Evolutionary conservation across 2,888 invertebrate species (phyloP).

Genomic region (Anthophora plumipes): DNA sequence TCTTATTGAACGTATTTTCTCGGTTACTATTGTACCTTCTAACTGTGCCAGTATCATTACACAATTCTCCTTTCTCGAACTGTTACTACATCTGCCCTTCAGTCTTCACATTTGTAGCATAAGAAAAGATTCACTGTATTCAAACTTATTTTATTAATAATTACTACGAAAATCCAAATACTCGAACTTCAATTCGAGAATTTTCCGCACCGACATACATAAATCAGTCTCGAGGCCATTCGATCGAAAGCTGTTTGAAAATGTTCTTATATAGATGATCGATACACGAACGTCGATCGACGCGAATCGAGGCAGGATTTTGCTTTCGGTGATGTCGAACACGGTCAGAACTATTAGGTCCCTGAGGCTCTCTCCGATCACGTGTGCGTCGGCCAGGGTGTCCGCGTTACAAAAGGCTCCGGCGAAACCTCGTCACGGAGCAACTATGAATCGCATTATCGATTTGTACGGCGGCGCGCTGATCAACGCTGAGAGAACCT

Average conservation of each 20-base stretch:
- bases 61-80: too few relatives aligned
- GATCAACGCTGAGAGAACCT: constrained; percentile 71
- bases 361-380: constrained; percentile 17
- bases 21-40: too few relatives aligned
- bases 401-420: constrained; percentile 51
- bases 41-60: too few relatives aligned
- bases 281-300: not conserved
- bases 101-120: too few relatives aligned
- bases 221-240: not conserved
- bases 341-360: not conserved
- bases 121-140: too few relatives aligned
- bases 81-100: too few relatives aligned
- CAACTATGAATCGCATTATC: constrained; percentile 76
- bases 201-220: not conserved
- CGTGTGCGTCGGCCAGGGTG: constrained; percentile 22
- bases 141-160: too few relatives aligned
- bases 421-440: constrained; percentile 59
- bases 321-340: constrained; percentile 1
- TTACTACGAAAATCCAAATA: too few relatives aligned
- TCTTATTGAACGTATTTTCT: too few relatives aligned
- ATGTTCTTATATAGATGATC: not conserved
- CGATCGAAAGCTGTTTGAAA: not conserved
- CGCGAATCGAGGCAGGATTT: constrained; percentile 12
- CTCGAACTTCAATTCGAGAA: too few relatives aligned
- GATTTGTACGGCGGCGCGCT: constrained; percentile 70